Conservation (phyloP, 2,888 invertebrate genomes). For the Calephelis perditalis region DNA sequence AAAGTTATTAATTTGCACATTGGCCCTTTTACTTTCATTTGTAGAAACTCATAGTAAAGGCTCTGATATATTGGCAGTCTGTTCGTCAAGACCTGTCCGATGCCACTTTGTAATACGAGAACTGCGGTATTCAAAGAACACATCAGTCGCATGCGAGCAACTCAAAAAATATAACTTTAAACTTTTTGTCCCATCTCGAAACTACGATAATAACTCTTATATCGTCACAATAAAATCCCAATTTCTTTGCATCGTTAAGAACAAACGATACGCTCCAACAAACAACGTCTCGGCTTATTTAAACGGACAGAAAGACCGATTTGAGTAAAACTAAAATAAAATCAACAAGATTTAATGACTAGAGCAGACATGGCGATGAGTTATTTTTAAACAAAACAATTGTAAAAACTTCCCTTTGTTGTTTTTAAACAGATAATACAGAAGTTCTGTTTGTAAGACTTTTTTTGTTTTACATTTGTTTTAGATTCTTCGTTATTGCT, state of each 20-base stretch:
- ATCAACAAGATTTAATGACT: constrained; percentile 47
- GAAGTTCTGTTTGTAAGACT: constrained; percentile 1
- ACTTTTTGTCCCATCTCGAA: constrained; percentile 43
- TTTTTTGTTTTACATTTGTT: constrained; percentile 2
- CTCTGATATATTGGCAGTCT: too few species aligned
- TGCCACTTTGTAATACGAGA: too few species aligned
- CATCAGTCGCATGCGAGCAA: background rate
- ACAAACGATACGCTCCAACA: constrained; percentile 41
- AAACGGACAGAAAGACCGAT: constrained; percentile 45
- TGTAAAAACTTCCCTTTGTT: constrained; percentile 31
- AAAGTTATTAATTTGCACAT: too few species aligned
- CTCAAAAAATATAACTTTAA: constrained; percentile 53
- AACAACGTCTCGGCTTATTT: constrained; percentile 59
- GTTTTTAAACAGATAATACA: constrained; percentile 23
- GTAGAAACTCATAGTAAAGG: too few species aligned
- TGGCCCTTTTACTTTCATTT: too few species aligned
- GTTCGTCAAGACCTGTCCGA: too few species aligned
- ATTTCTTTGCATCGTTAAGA: constrained; percentile 18
- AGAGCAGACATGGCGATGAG: constrained; percentile 39
- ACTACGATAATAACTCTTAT: constrained; percentile 3
- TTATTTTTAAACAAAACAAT: constrained; percentile 52
- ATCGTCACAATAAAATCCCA: background rate
- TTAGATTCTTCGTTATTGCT: background rate
- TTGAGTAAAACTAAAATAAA: constrained; percentile 51
- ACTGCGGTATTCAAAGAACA: too few species aligned